A percentile compares a stretch with the other conserved stretches of the same genome.
Evolutionary conservation across 2,888 invertebrate genomes (phyloP).

Genomic region (Oscheius onirici): DNA sequence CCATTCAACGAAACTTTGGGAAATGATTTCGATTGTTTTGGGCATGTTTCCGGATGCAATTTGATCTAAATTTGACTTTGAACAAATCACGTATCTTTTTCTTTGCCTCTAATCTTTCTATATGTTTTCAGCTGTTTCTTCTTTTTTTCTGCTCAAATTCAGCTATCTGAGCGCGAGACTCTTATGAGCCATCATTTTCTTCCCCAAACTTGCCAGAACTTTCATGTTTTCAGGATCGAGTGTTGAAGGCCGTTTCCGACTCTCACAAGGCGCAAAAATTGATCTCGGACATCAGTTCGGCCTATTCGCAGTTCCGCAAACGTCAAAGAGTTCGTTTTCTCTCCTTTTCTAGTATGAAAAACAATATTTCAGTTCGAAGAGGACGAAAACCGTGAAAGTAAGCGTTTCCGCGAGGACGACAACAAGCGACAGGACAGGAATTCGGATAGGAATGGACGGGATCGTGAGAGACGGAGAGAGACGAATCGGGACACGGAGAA

Average conservation of each 20-base stretch:
- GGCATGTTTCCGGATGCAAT: too few species aligned
- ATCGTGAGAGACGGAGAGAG: slow-evolving; percentile 14
- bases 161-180: too few species aligned
- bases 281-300: slow-evolving; percentile 43
- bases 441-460: background rate
- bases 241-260: slow-evolving; percentile 42
- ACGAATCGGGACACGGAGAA: slow-evolving; percentile 17
- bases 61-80: too few species aligned
- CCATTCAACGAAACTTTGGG: too few species aligned
- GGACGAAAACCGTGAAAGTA: slow-evolving; percentile 23
- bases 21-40: too few species aligned
- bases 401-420: slow-evolving; percentile 31
- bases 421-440: slow-evolving; percentile 20
- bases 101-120: too few species aligned
- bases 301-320: slow-evolving; percentile 52
- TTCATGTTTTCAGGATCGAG: slow-evolving; percentile 43
- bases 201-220: too few species aligned
- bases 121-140: too few species aligned
- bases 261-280: slow-evolving; percentile 51
- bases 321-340: slow-evolving; percentile 33
- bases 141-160: too few species aligned
- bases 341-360: background rate
- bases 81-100: too few species aligned
- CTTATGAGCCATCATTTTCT: too few species aligned
- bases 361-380: slow-evolving; percentile 36